Evolutionary conservation across 2,113 vertebrate species (phyloP), one percentile per base, ranked within the genome.

Genomic region (Lamprotornis superbus): DNA sequence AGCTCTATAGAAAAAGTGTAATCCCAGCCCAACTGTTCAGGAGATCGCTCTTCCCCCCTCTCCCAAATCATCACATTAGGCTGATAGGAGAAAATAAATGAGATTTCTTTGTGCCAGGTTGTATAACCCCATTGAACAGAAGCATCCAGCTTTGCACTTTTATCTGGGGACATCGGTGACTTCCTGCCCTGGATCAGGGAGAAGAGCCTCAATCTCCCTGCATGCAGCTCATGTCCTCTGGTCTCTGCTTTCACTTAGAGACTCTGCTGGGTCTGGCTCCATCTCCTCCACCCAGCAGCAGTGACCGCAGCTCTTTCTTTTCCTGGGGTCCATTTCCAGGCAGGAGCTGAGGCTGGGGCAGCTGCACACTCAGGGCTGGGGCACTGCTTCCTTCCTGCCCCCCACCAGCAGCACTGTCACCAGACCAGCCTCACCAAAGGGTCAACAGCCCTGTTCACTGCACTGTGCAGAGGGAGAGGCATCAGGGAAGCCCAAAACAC

Each of bases 1-100:
- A 97, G 95, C 96, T 96, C 95, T 70, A 95, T 71, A 83, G 92
- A 96, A 97, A 15, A 57, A 94, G 83, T 65, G 64, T 97, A 97
- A 98, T 98, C 98, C 97, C 94, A 91, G 97, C 95, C 95, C 94
- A 93, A 69, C 86, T 97, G 97, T 93, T 97, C 87, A 2, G 95
- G 90, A 95, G 95, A 97, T 97, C 47, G 2, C 94, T 92, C 90
- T 49, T 79, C 40, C 89, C 55, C 67, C 65, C 68, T 11, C 89
- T 71, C 24, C 91, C 77, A 96, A 87, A 96, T 94, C 70, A 50
- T 95, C 97, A 90, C 97, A 98, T 98, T 98, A 98, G 97, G 95
- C 91, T 97, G 97, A 97, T 96, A 93, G 94, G 95, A 97, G 89
- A 97, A 89, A 94, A 91, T 87, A 88, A 80, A 89, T 85, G 96